Evolutionary conservation across 2,113 vertebrate species (phyloP).

Genomic region (Pseudopodoces humilis): DNA sequence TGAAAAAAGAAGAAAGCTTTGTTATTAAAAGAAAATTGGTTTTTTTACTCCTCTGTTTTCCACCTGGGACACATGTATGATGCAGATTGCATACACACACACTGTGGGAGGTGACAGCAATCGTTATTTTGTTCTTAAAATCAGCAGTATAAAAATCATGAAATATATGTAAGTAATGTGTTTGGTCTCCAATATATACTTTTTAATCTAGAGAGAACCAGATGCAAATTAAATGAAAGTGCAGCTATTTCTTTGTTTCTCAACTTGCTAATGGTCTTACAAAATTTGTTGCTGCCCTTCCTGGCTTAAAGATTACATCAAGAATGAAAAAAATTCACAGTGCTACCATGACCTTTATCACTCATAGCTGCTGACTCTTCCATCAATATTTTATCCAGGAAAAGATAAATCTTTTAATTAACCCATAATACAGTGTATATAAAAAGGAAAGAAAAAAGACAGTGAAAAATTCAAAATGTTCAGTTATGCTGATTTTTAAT

Average conservation of each 20-base stretch:
- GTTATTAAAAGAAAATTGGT: not conserved
- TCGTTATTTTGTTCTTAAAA: not conserved
- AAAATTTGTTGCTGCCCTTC: not conserved
- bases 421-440: not conserved
- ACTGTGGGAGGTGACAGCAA: not conserved
- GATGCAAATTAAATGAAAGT: not conserved
- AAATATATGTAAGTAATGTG: not conserved
- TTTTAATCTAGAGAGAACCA: not conserved
- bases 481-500: not conserved
- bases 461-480: not conserved
- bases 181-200: not conserved
- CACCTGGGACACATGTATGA: not conserved
- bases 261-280: not conserved
- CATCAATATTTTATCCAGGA: not conserved
- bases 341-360: not conserved
- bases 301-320: not conserved
- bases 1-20: not conserved
- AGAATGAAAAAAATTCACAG: not conserved
- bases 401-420: not conserved
- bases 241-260: not conserved
- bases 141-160: not conserved
- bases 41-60: not conserved
- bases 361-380: not conserved
- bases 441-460: not conserved
- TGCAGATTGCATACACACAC: not conserved